These are phyloP conservation scores for Lampris megalopsis DNA, from an alignment of 2,113 vertebrate genomes.

Conservation along the genomic window DNA sequence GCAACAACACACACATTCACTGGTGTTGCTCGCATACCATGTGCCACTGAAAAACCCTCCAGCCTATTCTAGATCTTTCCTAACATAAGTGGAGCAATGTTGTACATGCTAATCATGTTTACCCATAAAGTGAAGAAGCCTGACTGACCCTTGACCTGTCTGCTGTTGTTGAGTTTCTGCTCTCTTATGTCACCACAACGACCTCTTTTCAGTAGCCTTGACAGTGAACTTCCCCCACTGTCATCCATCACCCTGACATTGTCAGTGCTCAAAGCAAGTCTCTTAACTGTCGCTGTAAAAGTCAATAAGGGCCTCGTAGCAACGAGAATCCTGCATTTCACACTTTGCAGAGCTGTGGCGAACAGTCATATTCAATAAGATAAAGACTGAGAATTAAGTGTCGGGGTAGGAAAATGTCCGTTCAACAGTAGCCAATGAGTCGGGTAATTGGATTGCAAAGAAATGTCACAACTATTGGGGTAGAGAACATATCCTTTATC, in stretches of 20 bases:
- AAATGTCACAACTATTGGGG: conserved; percentile 9
- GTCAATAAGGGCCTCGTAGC: conserved; percentile 15
- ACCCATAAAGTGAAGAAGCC: no score
- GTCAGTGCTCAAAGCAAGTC: conserved; percentile 1
- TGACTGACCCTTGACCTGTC: no score
- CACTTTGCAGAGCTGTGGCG: conserved; percentile 11
- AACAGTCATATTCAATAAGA: neutral
- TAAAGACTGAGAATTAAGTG: neutral
- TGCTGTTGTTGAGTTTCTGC: neutral
- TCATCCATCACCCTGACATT: neutral
- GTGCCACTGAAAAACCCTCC: no score
- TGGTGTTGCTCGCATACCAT: no score
- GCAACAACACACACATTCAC: no score
- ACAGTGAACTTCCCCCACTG: neutral
- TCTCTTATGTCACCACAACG: neutral
- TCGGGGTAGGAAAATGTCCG: neutral
- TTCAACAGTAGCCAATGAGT: conserved; percentile 26
- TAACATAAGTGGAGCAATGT: no score
- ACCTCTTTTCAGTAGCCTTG: neutral
- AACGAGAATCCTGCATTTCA: conserved; percentile 19
- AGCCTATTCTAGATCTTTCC: no score
- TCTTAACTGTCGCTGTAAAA: conserved; percentile 21
- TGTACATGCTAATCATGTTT: no score
- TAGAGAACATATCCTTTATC: conserved; percentile 34
- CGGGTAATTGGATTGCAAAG: conserved; percentile 31